Conservation (phyloP, 2,888 invertebrate species). For the Ectemnius lituratus region DNA sequence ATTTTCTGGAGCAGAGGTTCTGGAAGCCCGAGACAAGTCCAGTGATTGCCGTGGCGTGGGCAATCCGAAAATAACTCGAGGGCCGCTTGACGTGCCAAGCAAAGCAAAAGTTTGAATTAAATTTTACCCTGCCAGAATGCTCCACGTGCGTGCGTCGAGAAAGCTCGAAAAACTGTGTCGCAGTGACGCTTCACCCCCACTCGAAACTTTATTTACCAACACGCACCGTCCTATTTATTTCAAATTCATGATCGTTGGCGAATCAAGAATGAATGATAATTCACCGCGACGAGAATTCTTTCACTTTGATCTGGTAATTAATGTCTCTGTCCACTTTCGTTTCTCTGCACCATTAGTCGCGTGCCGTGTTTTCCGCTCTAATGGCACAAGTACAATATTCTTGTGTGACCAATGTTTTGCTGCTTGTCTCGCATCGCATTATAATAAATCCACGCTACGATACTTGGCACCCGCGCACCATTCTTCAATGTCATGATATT, state of each 20-base stretch:
- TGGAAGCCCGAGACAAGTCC: constrained; percentile 39
- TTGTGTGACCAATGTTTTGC: no score
- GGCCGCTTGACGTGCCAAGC: constrained; percentile 62
- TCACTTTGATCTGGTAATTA: no score
- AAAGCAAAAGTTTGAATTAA: constrained; percentile 60
- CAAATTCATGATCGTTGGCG: background rate
- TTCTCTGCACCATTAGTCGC: no score
- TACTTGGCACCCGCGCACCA: no score
- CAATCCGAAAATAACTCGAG: constrained; percentile 64
- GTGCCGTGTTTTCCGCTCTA: no score
- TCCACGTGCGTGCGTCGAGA: constrained; percentile 3
- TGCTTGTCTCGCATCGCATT: no score
- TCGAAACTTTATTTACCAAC: constrained; percentile 51
- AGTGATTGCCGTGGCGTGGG: constrained; percentile 39
- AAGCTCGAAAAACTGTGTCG: constrained; percentile 40
- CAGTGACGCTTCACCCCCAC: constrained; percentile 23
- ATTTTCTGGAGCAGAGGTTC: background rate
- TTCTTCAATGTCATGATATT: no score
- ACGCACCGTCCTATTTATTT: constrained; percentile 34
- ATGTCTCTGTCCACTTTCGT: no score
- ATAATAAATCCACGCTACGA: no score
- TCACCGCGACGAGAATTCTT: no score
- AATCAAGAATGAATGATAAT: no score
- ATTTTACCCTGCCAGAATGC: constrained; percentile 37
- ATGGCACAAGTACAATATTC: no score